Conservation (phyloP, 2,113 vertebrate species). For the Oncorhynchus mykiss region DNA sequence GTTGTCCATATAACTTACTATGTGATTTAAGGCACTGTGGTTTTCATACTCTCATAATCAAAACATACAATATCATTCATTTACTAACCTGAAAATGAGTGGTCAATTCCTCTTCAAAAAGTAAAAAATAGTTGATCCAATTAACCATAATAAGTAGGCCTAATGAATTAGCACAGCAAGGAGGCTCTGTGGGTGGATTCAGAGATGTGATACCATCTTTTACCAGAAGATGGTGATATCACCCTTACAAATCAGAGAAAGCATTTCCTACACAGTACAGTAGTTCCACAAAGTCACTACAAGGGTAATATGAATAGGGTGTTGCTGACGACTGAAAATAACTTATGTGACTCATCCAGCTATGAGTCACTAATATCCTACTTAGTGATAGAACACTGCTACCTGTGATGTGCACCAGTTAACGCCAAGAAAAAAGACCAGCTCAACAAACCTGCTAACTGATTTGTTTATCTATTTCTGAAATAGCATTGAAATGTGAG, state of each 20-base stretch:
- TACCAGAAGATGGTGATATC: slow-evolving; percentile 45
- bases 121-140: background rate
- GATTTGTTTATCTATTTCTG: background rate
- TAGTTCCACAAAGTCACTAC: slow-evolving; percentile 23
- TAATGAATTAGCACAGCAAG: no score
- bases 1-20: no score
- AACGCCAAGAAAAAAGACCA: background rate
- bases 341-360: slow-evolving; percentile 41
- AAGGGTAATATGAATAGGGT: slow-evolving; percentile 19
- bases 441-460: background rate
- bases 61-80: background rate
- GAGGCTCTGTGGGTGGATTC: background rate
- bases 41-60: background rate
- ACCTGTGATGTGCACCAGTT: background rate
- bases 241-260: background rate
- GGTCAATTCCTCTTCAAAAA: background rate
- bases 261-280: background rate
- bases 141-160: background rate
- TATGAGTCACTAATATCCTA: slow-evolving; percentile 56
- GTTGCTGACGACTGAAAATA: slow-evolving; percentile 26
- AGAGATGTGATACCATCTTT: background rate
- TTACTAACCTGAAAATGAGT: background rate
- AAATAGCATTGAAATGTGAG: background rate
- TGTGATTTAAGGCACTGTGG: no score
- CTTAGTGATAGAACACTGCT: slow-evolving; percentile 32